These are phyloP conservation scores for Hydropsyche betteni DNA, from an alignment of 2,888 invertebrate species.

Conservation along the genomic window DNA sequence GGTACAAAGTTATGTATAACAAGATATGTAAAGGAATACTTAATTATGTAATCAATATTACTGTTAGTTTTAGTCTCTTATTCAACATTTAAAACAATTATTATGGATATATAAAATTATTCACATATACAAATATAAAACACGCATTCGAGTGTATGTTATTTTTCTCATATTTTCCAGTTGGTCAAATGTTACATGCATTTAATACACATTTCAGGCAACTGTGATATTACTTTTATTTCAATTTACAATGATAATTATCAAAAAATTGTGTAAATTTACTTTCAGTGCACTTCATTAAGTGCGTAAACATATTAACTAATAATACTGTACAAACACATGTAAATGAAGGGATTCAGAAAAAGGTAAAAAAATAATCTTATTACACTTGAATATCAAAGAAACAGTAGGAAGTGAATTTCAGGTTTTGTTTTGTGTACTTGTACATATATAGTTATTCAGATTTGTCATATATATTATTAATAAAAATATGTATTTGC, in stretches of 20 bases:
- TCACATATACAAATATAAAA: slow-evolving; percentile 4
- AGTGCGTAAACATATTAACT: too few relatives aligned
- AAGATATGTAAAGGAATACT: slow-evolving; percentile 5
- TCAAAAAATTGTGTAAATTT: too few relatives aligned
- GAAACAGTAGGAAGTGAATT: neutral
- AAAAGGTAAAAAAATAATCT: too few relatives aligned
- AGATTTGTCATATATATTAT: neutral
- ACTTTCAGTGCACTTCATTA: too few relatives aligned
- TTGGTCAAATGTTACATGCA: slow-evolving; percentile 5
- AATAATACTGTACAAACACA: too few relatives aligned
- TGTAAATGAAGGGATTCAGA: too few relatives aligned
- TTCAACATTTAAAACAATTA: neutral
- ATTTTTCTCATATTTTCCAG: neutral
- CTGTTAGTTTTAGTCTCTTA: slow-evolving; percentile 11
- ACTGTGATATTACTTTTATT: neutral
- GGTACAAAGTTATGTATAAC: slow-evolving; percentile 1
- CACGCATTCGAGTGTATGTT: neutral
- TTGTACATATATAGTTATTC: neutral
- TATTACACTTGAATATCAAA: too few relatives aligned
- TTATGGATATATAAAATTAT: neutral
- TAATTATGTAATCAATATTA: slow-evolving; percentile 15
- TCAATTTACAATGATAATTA: neutral
- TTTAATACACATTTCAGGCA: slow-evolving; percentile 9
- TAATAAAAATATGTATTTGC: slow-evolving; percentile 57
- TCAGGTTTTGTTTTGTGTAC: neutral